phyloP scores from a whole-genome alignment of 2,113 vertebrate genomes.

The Mugil cephalus region DNA sequence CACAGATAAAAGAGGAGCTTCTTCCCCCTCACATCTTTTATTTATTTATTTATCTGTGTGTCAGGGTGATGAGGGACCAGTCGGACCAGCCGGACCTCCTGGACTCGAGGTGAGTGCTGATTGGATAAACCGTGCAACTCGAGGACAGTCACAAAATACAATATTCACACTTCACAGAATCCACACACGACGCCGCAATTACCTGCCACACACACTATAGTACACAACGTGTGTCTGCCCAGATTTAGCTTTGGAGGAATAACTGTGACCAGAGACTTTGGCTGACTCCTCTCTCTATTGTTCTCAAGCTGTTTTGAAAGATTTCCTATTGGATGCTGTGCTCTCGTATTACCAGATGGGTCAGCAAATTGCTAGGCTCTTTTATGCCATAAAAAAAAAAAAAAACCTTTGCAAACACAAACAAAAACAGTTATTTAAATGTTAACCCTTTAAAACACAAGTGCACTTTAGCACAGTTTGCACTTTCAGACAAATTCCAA shows the following conservation, averaged over 20 bases:
- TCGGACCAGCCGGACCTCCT: slow-evolving; percentile 87
- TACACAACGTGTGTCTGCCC: slow-evolving; percentile 13
- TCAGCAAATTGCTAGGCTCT: slow-evolving; percentile 59
- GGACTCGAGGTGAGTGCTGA: slow-evolving; percentile 91
- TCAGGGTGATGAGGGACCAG: slow-evolving; percentile 93
- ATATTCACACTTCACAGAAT: slow-evolving; percentile 10
- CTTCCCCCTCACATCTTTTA: not conserved
- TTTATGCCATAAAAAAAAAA: slow-evolving; percentile 17
- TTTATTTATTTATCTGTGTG: not conserved
- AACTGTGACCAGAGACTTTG: slow-evolving; percentile 39
- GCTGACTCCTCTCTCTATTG: slow-evolving; percentile 49
- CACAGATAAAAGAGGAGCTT: slow-evolving; percentile 5
- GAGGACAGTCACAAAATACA: slow-evolving; percentile 23
- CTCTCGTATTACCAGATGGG: slow-evolving; percentile 45
- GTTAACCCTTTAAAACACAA: not conserved
- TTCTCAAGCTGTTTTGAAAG: slow-evolving; percentile 52
- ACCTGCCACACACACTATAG: not conserved
- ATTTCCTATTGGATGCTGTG: slow-evolving; percentile 23
- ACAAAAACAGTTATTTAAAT: slow-evolving; percentile 3
- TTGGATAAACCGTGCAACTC: slow-evolving; percentile 27
- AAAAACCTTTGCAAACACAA: slow-evolving; percentile 5
- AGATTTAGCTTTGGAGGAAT: slow-evolving; percentile 23
- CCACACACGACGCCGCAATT: slow-evolving; percentile 20
- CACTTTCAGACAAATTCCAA: too few species aligned
- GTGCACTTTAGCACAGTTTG: too few species aligned